Percentiles rank a stretch among this genome's conserved stretches.
Conservation (phyloP, 1,140 invertebrate genomes). For the Stegodyphus dumicola region DNA sequence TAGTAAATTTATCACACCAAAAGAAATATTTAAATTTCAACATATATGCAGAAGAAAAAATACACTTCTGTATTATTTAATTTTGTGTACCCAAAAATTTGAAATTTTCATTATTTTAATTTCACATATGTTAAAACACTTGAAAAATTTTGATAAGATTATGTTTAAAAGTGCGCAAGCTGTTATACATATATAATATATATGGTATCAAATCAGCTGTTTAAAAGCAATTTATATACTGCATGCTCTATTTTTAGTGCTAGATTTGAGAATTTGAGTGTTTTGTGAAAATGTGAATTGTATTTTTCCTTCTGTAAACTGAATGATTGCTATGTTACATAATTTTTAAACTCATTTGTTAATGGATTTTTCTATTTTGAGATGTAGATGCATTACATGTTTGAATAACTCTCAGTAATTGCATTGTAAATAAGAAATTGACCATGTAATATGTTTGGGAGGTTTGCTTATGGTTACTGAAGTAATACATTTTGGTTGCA, state of each 20-base stretch:
- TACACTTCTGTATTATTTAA: too few relatives aligned
- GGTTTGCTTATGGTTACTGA: background rate
- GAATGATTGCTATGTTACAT: background rate
- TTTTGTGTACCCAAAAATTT: too few relatives aligned
- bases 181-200: too few relatives aligned
- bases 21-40: too few relatives aligned
- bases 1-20: too few relatives aligned
- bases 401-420: background rate
- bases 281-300: background rate
- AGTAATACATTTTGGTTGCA: background rate
- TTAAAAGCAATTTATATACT: background rate
- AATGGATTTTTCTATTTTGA: background rate
- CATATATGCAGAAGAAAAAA: too few relatives aligned
- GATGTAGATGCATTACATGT: background rate
- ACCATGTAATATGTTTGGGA: background rate
- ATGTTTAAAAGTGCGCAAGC: too few relatives aligned
- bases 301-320: background rate
- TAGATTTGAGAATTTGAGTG: background rate
- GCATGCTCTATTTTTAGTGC: background rate
- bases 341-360: too few relatives aligned
- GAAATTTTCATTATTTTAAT: too few relatives aligned
- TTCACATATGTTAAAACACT: too few relatives aligned
- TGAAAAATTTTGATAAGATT: too few relatives aligned
- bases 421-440: background rate
- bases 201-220: too few relatives aligned